A percentile compares a stretch with the other conserved stretches of the same genome.
Evolutionary conservation across 1,140 invertebrate species (phyloP).

Genomic region (Radopholus similis): DNA sequence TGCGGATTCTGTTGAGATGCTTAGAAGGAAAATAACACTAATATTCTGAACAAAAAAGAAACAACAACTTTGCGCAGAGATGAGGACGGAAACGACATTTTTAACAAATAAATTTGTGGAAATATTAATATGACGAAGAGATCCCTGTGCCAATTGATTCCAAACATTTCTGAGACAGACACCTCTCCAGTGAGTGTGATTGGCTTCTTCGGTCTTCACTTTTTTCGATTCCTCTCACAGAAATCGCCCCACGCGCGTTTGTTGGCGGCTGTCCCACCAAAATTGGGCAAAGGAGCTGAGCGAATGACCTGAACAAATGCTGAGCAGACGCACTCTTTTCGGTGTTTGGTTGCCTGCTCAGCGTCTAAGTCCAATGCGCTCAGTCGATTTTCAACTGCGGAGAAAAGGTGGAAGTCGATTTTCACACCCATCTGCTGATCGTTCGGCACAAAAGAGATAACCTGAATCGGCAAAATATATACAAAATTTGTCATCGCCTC

Average conservation of each 20-base stretch:
- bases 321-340: too few relatives aligned
- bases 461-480: constrained; percentile 4
- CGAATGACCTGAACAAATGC: too few relatives aligned
- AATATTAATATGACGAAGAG: neutral
- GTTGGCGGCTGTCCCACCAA: too few relatives aligned
- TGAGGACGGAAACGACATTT: neutral
- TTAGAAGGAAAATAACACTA: neutral
- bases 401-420: constrained; percentile 27
- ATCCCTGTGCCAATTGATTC: too few relatives aligned
- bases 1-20: constrained; percentile 11
- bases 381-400: constrained; percentile 1
- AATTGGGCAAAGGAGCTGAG: too few relatives aligned
- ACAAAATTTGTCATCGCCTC: neutral
- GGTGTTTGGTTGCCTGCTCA: too few relatives aligned
- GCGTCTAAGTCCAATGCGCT: constrained; percentile 12
- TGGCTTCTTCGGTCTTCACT: too few relatives aligned
- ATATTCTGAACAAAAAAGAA: neutral
- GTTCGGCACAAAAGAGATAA: constrained; percentile 25
- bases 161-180: too few relatives aligned
- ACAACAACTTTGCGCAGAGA: neutral
- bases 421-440: constrained; percentile 17
- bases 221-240: too few relatives aligned
- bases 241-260: too few relatives aligned
- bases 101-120: neutral
- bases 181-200: too few relatives aligned